Percentiles rank a stretch among this genome's conserved stretches.
Conservation (phyloP, 1,140 invertebrate genomes). For the Drosophila funebris region DNA sequence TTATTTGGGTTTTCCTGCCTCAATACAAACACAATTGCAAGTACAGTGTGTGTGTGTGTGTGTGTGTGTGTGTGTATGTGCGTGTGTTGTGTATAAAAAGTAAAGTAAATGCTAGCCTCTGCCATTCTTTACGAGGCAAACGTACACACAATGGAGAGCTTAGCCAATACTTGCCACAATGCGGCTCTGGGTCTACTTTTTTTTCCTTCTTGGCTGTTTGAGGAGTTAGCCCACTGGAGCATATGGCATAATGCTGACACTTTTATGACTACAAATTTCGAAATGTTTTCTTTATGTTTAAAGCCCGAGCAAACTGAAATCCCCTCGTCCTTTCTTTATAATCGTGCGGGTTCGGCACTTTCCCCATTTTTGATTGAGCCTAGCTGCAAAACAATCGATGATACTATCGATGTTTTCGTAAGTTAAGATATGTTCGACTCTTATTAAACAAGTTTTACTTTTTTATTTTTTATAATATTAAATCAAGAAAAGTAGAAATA, state of each 20-base stretch:
- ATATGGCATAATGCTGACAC: conserved; percentile 65
- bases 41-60: neutral
- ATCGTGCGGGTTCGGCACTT: neutral
- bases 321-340: neutral
- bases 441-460: no score
- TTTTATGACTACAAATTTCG: conserved; percentile 71
- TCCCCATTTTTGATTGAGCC: no score
- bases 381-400: no score
- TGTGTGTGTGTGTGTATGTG: neutral
- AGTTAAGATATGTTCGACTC: no score
- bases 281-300: conserved; percentile 65
- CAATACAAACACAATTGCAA: conserved; percentile 14
- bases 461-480: no score
- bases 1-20: conserved; percentile 31
- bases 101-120: conserved; percentile 19
- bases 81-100: conserved; percentile 23
- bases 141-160: conserved; percentile 24
- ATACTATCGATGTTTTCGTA: no score
- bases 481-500: no score
- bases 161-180: conserved; percentile 68
- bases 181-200: neutral
- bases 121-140: conserved; percentile 55
- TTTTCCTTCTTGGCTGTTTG: neutral
- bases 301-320: neutral
- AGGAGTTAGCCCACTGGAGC: conserved; percentile 23